A percentile compares a stretch with the other conserved stretches of the same genome.
Conservation (phyloP, 2,888 invertebrate species). For the Ormyrus thymus region DNA sequence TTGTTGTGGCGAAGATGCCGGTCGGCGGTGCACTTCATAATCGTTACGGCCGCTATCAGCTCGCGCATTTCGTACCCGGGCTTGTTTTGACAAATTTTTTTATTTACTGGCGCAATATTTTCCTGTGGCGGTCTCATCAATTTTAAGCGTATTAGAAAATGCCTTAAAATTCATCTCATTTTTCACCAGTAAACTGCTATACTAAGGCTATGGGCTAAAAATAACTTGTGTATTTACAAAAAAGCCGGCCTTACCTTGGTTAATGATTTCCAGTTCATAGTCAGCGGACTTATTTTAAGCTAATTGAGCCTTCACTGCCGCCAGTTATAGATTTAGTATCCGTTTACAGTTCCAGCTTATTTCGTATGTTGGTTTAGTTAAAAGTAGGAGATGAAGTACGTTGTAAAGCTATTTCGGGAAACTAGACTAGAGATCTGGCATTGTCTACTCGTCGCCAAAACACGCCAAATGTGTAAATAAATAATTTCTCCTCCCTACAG, state of each 20-base stretch:
- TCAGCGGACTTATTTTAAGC: constrained; percentile 41
- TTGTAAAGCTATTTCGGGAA: constrained; percentile 45
- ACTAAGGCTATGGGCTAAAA: no score
- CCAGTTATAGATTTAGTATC: constrained; percentile 51
- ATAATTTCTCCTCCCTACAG: neutral
- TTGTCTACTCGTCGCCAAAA: constrained; percentile 38
- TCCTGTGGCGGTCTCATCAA: neutral
- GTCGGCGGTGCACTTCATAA: constrained; percentile 1
- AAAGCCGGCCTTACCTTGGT: neutral
- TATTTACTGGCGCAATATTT: neutral
- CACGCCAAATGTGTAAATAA: constrained; percentile 19
- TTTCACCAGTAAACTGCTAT: neutral
- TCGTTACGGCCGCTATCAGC: constrained; percentile 26
- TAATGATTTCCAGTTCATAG: constrained; percentile 23
- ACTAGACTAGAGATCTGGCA: constrained; percentile 25
- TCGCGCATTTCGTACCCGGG: neutral
- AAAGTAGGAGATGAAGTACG: constrained; percentile 34
- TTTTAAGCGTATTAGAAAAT: neutral
- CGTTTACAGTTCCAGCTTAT: constrained; percentile 50
- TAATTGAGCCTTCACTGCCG: constrained; percentile 44
- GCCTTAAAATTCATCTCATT: constrained; percentile 1
- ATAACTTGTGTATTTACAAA: no score
- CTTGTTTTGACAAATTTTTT: constrained; percentile 15
- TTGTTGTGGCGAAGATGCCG: constrained; percentile 18
- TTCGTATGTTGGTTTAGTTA: constrained; percentile 51